Evolutionary conservation across 2,113 vertebrate genomes (phyloP), one percentile per base, ranked within the genome.

Genomic region (Orthonyx spaldingii): DNA sequence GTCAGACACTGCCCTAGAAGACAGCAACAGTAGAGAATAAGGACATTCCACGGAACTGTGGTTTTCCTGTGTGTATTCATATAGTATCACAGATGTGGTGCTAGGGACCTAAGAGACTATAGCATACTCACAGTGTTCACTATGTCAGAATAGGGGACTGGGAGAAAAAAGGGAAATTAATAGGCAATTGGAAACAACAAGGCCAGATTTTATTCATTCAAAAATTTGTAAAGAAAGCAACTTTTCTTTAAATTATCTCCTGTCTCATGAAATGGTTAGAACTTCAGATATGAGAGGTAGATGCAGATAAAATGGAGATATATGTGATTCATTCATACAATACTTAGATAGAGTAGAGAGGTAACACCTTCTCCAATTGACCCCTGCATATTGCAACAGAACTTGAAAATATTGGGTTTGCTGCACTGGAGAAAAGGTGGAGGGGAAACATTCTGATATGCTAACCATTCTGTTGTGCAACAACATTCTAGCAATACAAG

Each of bases 261-360:
- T 52, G 6, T 82, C 69, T 8, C 28, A 27, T 61, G 46, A 89
- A 85, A 57, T 55, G 30, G 21, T 61, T 64, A 87, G 33, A 41
- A 23, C 35, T 78, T 94, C 39, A 66, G 42, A 50, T 53, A 59
- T 8, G 12, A 87, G n/a, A 46, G 20, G 16, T 19, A 26, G 27
- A n/a, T 71, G 16, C 14, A 63, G 19, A 8, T 75, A 14, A 91
- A 86, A 6, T 59, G 8, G 32, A 72, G n/a, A 57, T 39, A 63
- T 23, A 59, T 75, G 33, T 52, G 49, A 37, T 78, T 91, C 20
- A 50, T 44, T 61, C 35, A 24, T 63, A 22, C 3, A 32, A 7
- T 44, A 24, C 7, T 84, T 81, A 11, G 1, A 12, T 74, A 30
- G 0, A 0, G n/a, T 59, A 75, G 13, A 66, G n/a, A 60, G 24